Evolutionary conservation across 2,113 vertebrate genomes (phyloP), one percentile per base, ranked within the genome.

Genomic region (Takifugu flavidus): DNA sequence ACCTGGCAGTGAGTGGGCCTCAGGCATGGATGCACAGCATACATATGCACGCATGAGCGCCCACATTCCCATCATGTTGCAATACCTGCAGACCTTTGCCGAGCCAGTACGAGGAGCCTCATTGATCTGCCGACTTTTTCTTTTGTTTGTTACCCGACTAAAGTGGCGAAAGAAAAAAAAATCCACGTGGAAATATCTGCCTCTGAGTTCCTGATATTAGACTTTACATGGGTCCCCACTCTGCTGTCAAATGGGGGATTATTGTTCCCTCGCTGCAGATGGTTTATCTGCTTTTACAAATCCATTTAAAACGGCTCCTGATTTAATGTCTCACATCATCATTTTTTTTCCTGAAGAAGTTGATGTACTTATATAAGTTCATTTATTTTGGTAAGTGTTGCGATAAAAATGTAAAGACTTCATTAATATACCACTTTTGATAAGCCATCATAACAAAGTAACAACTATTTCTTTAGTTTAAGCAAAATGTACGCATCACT

Each of bases 1-100:
- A 89, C 83, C 85, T 89, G 82, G 82, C 65, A 34, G 67, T 77
- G 67, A 74, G 62, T 55, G 25, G 56, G 74, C 61, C 39, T 72
- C 70, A 73, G 71, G 71, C 75, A 79, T 68, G 51, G 68, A 72
- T 31, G 47, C 66, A 49, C 61, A 63, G 62, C 29, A 26, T 50
- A 50, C 70, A 61, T 51, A 29, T 56, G 62, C 42, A 59, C 31
- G 49, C 74, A 53, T 59, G 74, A 63, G 28, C 68, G 52, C 82
- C 70, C 75, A 75, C 57, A 45, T 59, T 64, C 57, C 49, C 72
- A 70, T 42, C 25, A 54, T 28, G 53, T 12, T 59, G 50, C 12
- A 57, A 46, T 25, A 34, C 42, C 57, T 59, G 2, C 45, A 58
- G 49, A 25, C 28, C 13, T 62, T 42, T 15, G 49, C 42, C 4